Conservation (phyloP, 1,140 invertebrate species). For the Megathymus violae region DNA sequence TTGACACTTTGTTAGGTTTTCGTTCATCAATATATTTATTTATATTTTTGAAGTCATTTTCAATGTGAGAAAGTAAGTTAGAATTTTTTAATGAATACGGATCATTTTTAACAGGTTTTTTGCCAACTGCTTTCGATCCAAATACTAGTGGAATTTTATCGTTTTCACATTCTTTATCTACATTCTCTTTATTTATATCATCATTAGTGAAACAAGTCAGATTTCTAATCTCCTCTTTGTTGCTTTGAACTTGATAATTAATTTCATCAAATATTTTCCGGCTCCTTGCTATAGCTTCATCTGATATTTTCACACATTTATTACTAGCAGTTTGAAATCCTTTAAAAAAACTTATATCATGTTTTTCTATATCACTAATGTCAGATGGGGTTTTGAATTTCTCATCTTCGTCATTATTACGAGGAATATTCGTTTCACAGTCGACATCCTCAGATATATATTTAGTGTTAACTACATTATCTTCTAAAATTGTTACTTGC, state of each 20-base stretch:
- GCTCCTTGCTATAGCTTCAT: slow-evolving; percentile 53
- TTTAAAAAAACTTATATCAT: slow-evolving; percentile 25
- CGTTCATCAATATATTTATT: slow-evolving; percentile 1
- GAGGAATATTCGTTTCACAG: slow-evolving; percentile 4
- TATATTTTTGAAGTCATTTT: neutral
- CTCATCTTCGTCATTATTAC: slow-evolving; percentile 9
- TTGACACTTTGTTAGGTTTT: neutral
- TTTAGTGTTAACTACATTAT: slow-evolving; percentile 63
- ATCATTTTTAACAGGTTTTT: slow-evolving; percentile 6
- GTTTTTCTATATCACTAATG: too few relatives aligned
- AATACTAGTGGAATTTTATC: neutral
- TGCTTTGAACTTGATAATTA: slow-evolving; percentile 9
- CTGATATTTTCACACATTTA: slow-evolving; percentile 55
- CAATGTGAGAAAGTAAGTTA: neutral
- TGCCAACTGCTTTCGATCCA: slow-evolving; percentile 25
- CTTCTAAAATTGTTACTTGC: slow-evolving; percentile 52
- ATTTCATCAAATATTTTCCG: slow-evolving; percentile 50
- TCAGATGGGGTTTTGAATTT: neutral
- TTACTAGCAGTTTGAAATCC: slow-evolving; percentile 57
- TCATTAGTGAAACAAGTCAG: slow-evolving; percentile 33
- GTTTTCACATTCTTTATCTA: neutral
- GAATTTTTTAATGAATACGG: slow-evolving; percentile 9
- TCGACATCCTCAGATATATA: slow-evolving; percentile 53
- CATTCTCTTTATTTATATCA: slow-evolving; percentile 26
- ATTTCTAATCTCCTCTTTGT: slow-evolving; percentile 3